A percentile compares a stretch with the other conserved stretches of the same genome.
These are phyloP conservation scores for Thryonomys swinderianus DNA, from an alignment of 2,113 vertebrate genomes.

Conservation along the genomic window DNA sequence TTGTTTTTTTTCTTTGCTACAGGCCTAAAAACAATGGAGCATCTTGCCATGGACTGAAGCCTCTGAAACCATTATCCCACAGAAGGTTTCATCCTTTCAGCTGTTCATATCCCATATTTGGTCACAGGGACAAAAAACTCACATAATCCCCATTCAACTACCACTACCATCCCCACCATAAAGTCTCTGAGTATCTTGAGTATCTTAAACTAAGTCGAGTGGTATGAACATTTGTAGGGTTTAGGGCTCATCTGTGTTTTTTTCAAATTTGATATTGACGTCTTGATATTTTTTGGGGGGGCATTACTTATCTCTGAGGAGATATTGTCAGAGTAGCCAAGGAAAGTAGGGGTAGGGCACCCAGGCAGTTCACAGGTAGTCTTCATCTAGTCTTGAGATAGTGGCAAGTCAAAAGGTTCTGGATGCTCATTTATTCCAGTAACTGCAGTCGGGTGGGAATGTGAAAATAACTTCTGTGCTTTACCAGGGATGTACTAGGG, in stretches of 20 bases:
- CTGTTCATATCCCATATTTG: background rate
- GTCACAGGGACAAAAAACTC: background rate
- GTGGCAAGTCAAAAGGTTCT: accelerated
- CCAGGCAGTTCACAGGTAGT: accelerated
- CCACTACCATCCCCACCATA: too few relatives aligned
- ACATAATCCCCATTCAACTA: background rate
- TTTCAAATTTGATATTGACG: background rate
- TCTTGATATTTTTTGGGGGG: background rate
- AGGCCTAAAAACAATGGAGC: background rate
- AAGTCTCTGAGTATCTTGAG: background rate
- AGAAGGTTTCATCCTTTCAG: background rate
- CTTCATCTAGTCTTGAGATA: too few relatives aligned
- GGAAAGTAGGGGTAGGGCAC: background rate
- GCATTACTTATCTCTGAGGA: background rate
- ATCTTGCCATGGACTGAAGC: background rate
- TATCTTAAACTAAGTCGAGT: background rate
- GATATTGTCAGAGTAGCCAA: background rate
- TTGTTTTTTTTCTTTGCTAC: background rate
- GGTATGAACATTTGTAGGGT: background rate
- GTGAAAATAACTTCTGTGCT: background rate
- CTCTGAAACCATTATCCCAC: background rate
- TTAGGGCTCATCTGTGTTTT: background rate
- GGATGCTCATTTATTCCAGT: background rate
- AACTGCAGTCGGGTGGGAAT: background rate
- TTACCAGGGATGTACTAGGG: too few relatives aligned